Evolutionary conservation across 2,113 vertebrate species (phyloP).

Genomic region (Psephotus haematonotus): DNA sequence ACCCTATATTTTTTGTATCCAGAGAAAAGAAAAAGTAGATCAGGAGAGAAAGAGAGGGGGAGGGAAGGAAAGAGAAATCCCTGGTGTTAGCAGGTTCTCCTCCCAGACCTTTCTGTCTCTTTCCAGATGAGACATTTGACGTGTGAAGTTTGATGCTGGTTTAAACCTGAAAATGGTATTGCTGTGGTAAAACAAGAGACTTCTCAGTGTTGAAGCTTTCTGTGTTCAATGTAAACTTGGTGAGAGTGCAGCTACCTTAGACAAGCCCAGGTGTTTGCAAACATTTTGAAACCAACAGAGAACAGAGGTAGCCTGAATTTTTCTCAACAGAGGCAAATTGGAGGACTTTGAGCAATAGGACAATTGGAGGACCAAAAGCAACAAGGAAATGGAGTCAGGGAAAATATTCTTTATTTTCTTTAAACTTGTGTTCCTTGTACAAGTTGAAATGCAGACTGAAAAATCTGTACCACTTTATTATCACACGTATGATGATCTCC

Average conservation of each 20-base stretch:
- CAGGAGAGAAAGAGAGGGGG: neutral
- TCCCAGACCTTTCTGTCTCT: neutral
- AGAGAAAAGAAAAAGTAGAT: neutral
- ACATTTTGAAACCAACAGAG: neutral
- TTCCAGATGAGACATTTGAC: neutral
- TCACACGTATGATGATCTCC: neutral
- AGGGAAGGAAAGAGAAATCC: neutral
- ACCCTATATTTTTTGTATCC: fast-evolving
- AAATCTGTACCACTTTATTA: neutral
- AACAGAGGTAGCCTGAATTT: neutral
- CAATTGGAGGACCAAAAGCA: neutral
- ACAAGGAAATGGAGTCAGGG: neutral
- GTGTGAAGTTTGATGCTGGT: neutral
- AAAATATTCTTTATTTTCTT: neutral
- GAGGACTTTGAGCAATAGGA: neutral
- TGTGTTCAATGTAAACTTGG: neutral
- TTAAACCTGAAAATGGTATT: neutral
- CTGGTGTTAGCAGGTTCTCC: neutral
- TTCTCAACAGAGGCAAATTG: neutral
- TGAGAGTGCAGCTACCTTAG: neutral
- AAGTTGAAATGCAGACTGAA: neutral
- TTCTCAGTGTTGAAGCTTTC: neutral
- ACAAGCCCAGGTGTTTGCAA: neutral
- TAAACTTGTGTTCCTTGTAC: neutral
- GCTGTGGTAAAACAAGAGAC: neutral